Base-by-base conservation (phyloP, 2,888 invertebrate genomes). In the Mythimna vitellina region DNA sequence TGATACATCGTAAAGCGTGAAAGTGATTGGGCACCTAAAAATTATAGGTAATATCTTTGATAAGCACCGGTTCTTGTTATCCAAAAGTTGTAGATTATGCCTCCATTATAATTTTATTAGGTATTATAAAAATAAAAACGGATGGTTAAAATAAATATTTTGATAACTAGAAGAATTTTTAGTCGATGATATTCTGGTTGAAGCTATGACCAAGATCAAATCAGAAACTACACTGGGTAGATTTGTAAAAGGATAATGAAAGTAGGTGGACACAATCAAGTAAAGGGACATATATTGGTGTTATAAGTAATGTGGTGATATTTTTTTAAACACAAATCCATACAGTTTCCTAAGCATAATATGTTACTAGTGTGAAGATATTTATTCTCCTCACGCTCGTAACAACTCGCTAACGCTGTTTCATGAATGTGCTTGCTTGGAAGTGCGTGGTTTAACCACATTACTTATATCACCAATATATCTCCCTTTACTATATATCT, bases 1-100 rank as follows among this genome's bases (percentile, higher is more conserved):
- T 67, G 32, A 68, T 57, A 73, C 49, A 72, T 57, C 62, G 64
- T 63, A 73, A 75, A 75, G 69, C 69, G 54, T 70, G 60, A 72
- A 76, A 51, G 38, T 58, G 20, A 46, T 42, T 32, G 38, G 38
- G 14, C 25, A 46, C 65, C 22, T 54, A 9, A 22, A 64, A 49
- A 49, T 51, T 29, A 69, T 68, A 14, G 14, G 1, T 42, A 14
- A 71, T 64, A 61, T 22, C 57, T 46, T 29, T 53, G 35, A 35
- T 75, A 8, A 25, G 57, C 7, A 2, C 9, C 22, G 20, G 12
- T 22, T 5, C 17, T 46, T 12, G 6, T 46, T 32, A 3, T 56
- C 9, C 25, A 46, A 53, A 42, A 17, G 25, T 38, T 17, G 58
- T 49, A 68, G 35, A 70, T 22, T 42, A 38, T 4, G 35, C 20